Base-by-base conservation (phyloP, 2,797 vertebrate species). In the Periophthalmus magnuspinnatus region DNA sequence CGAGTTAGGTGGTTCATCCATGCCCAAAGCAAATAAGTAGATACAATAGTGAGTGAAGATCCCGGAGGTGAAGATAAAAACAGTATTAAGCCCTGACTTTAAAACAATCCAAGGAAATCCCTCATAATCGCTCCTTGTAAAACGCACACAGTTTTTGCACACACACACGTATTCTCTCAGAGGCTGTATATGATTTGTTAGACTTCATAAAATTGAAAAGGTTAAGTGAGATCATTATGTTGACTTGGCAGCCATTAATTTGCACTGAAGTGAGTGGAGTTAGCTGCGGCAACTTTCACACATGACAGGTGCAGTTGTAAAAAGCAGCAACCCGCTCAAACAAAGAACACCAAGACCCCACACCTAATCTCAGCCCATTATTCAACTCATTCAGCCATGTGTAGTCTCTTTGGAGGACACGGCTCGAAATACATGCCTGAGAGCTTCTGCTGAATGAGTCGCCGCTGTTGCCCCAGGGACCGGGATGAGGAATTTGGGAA, bases 191-290 rank as follows among this genome's bases (percentile, higher is more conserved):
- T 66, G 67, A 70, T 62, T 79, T 75, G 71, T 67, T 77, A 80
- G 71, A 81, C 80, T 79, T 81, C 69, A 86, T 80, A 70, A 77
- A 79, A 77, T 9, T 55, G 61, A 72, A 82, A 85, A 81, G 80
- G 81, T 82, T 79, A 80, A 77, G 70, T 77, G 60, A 71, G 74
- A 76, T 57, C 41, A 24, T 79, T 70, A 48, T 70, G 80, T 82
- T 77, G 72, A 84, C 72, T 82, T 74, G 68, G 74, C 65, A 71
- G 74, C 47, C 63, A 70, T 72, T 79, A 80, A 78, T 84, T 77
- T 71, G 64, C 34, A 38, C 28, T 5, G 62, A 17, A 64, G 41
- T 64, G 62, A 48, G 61, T 45, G 71, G 60, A 1, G 0, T 72
- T 21, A 71, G n/a, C 69, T 62, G 54, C 59, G 5, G 56, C 58